Evolutionary conservation across 92 coral and sea anemone genomes (phyloP).

Genomic region (Epizoanthus illoricatus): DNA sequence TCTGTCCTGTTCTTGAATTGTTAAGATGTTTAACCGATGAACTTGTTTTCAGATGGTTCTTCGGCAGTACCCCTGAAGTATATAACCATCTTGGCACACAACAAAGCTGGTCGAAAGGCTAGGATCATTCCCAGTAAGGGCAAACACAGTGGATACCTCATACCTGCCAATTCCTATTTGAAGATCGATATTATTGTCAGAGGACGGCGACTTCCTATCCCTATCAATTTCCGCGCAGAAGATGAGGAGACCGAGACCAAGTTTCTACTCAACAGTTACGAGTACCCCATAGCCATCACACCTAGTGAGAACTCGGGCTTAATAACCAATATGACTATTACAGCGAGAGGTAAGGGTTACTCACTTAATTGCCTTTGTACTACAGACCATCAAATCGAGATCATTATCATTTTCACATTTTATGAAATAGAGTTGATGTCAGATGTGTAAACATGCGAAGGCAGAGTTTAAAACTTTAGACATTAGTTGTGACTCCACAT

Average conservation of each 20-base stretch:
- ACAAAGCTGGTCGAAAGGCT: constrained; percentile 78
- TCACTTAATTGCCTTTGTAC: no score
- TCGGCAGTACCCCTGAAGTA: constrained; percentile 56
- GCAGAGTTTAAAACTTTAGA: no score
- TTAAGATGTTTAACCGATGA: not conserved
- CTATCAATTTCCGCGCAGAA: constrained; percentile 77
- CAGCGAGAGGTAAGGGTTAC: constrained; percentile 79
- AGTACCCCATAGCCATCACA: constrained; percentile 63
- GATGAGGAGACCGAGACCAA: constrained; percentile 79
- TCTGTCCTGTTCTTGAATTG: not conserved
- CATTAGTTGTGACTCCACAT: no score
- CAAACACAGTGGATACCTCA: constrained; percentile 76
- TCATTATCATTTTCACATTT: no score
- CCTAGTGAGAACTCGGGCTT: constrained; percentile 76
- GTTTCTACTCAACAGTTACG: constrained; percentile 72
- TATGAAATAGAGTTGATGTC: no score
- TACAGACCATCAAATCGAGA: no score
- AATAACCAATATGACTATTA: constrained; percentile 73
- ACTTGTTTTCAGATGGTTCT: constrained; percentile 48
- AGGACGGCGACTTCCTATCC: constrained; percentile 60
- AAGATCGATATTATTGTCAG: constrained; percentile 85
- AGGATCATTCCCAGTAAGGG: constrained; percentile 87
- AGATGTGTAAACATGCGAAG: no score
- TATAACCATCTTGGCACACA: constrained; percentile 74
- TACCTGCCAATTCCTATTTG: constrained; percentile 50